Evolutionary conservation across 2,797 vertebrate genomes (phyloP).

Genomic region (Enteromius treurensis): DNA sequence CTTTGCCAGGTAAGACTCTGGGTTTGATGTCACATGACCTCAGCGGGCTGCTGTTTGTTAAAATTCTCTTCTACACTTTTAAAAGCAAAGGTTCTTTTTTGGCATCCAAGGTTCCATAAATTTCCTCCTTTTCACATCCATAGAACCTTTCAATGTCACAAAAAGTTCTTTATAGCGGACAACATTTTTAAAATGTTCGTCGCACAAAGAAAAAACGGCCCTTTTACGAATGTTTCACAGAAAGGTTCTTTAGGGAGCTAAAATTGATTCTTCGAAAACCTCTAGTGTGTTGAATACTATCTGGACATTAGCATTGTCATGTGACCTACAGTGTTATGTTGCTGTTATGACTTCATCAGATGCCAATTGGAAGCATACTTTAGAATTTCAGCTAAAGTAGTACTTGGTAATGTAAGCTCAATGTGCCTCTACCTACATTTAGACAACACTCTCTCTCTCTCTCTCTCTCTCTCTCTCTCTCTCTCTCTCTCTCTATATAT

Average conservation of each 20-base stretch:
- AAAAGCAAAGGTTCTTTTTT: background rate
- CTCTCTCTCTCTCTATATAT: too few species aligned
- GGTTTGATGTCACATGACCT: background rate
- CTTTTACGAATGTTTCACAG: background rate
- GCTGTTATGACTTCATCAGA: background rate
- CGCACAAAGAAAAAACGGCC: too few species aligned
- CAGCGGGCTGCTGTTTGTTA: background rate
- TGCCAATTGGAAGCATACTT: background rate
- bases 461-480: too few species aligned
- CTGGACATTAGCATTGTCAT: background rate
- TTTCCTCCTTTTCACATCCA: background rate
- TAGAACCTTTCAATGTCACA: background rate
- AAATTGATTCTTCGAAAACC: background rate
- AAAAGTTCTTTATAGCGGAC: background rate
- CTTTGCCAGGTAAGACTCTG: slow-evolving; percentile 89
- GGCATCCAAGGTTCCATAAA: background rate
- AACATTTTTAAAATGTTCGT: background rate
- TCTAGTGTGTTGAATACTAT: background rate
- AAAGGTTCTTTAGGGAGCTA: background rate
- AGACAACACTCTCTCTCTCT: too few species aligned
- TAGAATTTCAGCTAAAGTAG: background rate
- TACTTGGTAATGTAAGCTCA: background rate
- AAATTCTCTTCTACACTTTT: background rate
- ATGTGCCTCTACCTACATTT: background rate
- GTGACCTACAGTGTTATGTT: background rate